phyloP scores from a whole-genome alignment of 2,888 invertebrate species.

The Xestia ashworthii region DNA sequence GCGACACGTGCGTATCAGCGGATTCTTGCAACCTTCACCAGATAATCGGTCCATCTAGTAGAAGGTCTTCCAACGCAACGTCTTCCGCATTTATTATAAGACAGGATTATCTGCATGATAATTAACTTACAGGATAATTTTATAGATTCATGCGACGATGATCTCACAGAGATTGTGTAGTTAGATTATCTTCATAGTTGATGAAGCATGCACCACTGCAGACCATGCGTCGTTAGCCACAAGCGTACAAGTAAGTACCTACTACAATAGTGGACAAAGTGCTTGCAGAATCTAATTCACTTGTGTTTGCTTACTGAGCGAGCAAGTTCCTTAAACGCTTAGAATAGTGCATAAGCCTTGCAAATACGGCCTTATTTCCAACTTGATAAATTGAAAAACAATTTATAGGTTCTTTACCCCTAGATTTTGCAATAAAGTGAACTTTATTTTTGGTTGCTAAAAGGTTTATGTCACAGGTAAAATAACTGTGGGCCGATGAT shows the following conservation, averaged over 20 bases:
- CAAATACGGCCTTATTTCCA: neutral
- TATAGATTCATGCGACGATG: neutral
- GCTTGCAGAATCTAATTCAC: neutral
- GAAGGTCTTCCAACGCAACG: too few species aligned
- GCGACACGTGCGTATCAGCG: too few species aligned
- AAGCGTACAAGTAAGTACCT: neutral
- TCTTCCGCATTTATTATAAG: too few species aligned
- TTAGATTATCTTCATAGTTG: conserved; percentile 37
- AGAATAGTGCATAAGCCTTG: neutral
- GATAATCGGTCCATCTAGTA: too few species aligned
- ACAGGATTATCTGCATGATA: neutral
- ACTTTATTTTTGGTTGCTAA: neutral
- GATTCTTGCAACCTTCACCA: too few species aligned
- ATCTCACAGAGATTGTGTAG: neutral
- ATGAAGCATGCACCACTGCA: conserved; percentile 46
- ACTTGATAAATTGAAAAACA: neutral
- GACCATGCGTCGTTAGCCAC: conserved; percentile 44
- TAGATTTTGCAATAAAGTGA: neutral
- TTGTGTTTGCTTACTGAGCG: neutral
- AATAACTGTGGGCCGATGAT: too few species aligned
- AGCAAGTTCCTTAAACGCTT: conserved; percentile 7
- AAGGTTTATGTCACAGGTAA: neutral
- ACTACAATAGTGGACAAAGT: conserved; percentile 8
- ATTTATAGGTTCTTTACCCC: neutral
- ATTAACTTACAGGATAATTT: neutral